Conservation (phyloP, 2,113 vertebrate genomes). For the Pseudonaja textilis region DNA sequence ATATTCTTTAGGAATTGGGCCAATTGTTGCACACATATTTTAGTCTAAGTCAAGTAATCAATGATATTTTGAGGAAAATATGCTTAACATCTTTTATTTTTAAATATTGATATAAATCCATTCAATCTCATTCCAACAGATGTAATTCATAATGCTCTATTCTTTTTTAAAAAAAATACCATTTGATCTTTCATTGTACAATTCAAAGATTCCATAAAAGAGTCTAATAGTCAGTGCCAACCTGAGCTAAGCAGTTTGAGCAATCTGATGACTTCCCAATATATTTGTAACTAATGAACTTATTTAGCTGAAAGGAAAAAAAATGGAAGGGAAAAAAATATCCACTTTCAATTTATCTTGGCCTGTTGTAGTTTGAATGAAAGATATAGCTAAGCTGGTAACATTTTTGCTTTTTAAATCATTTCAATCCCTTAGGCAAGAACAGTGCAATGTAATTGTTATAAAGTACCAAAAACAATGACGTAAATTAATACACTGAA, state of each 20-base stretch:
- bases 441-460: neutral
- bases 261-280: conserved; percentile 36
- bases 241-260: conserved; percentile 31
- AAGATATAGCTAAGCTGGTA: neutral
- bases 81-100: conserved; percentile 41
- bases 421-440: neutral
- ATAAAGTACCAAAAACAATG: neutral
- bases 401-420: neutral
- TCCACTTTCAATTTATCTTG: neutral
- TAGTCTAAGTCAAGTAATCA: conserved; percentile 38
- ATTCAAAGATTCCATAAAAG: conserved; percentile 24
- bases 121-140: conserved; percentile 44
- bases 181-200: neutral
- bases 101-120: conserved; percentile 36
- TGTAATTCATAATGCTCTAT: conserved; percentile 29
- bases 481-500: neutral
- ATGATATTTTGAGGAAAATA: conserved; percentile 49
- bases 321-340: too few species aligned
- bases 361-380: neutral
- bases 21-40: conserved; percentile 24
- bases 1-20: conserved; percentile 24
- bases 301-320: neutral
- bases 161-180: conserved; percentile 17
- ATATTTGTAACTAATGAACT: conserved; percentile 25
- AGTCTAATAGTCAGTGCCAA: conserved; percentile 5